These are phyloP conservation scores for Aleadryas rufinucha DNA, from an alignment of 2,113 vertebrate genomes.

Conservation along the genomic window DNA sequence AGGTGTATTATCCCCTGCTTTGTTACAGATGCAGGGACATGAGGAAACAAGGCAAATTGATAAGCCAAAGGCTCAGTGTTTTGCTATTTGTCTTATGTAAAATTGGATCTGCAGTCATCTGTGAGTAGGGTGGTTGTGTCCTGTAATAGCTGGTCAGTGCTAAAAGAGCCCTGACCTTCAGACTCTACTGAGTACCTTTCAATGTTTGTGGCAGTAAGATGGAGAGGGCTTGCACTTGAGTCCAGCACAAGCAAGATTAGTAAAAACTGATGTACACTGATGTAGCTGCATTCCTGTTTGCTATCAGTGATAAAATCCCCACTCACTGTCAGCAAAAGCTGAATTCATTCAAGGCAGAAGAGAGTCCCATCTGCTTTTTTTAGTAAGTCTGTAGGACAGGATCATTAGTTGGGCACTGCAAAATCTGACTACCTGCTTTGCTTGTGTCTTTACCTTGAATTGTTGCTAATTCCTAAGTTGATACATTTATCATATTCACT, in stretches of 20 bases:
- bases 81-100: neutral
- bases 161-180: neutral
- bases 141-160: neutral
- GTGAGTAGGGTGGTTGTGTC: neutral
- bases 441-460: neutral
- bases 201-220: neutral
- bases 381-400: neutral
- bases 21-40: neutral
- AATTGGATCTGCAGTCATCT: neutral
- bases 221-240: neutral
- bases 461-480: neutral
- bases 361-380: neutral
- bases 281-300: neutral
- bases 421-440: neutral
- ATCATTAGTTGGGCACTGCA: neutral
- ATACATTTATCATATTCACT: neutral
- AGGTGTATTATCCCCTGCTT: neutral
- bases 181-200: neutral
- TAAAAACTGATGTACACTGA: neutral
- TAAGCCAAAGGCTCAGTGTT: neutral
- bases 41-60: neutral
- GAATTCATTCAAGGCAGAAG: neutral
- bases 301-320: neutral
- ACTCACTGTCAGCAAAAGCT: neutral
- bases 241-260: neutral